Evolutionary conservation across 2,797 vertebrate genomes (phyloP).

Genomic region (Threskiornis aethiopicus): DNA sequence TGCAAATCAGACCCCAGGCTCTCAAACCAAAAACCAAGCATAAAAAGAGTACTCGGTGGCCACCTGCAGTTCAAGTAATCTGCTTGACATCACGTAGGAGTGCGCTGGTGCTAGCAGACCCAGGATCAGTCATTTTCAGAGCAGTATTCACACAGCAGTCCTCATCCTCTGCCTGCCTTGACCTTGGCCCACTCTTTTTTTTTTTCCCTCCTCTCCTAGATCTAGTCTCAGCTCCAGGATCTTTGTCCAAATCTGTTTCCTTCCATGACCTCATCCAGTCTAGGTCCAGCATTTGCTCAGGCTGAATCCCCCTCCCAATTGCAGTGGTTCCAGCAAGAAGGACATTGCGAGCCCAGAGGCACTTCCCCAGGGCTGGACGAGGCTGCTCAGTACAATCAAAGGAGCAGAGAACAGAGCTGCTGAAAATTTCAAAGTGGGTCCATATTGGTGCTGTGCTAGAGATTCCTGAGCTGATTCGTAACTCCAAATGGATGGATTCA

Average conservation of each 20-base stretch:
- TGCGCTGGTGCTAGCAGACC: neutral
- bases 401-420: neutral
- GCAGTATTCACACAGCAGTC: neutral
- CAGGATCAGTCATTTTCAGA: constrained; percentile 6
- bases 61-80: constrained; percentile 22
- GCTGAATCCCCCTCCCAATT: neutral
- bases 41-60: neutral
- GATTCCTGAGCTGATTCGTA: neutral
- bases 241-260: neutral
- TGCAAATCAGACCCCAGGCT: neutral
- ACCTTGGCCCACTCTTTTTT: neutral
- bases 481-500: neutral
- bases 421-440: neutral
- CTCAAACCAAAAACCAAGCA: neutral
- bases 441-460: neutral
- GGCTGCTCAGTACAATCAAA: neutral
- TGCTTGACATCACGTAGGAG: neutral
- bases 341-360: neutral
- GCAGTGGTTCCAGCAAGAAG: neutral
- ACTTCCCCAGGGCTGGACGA: neutral
- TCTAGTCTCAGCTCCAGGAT: neutral
- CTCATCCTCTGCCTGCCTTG: neutral
- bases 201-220: neutral
- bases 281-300: neutral
- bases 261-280: neutral